These are phyloP conservation scores for Lerista edwardsae DNA, from an alignment of 2,797 vertebrate genomes.

Conservation along the genomic window DNA sequence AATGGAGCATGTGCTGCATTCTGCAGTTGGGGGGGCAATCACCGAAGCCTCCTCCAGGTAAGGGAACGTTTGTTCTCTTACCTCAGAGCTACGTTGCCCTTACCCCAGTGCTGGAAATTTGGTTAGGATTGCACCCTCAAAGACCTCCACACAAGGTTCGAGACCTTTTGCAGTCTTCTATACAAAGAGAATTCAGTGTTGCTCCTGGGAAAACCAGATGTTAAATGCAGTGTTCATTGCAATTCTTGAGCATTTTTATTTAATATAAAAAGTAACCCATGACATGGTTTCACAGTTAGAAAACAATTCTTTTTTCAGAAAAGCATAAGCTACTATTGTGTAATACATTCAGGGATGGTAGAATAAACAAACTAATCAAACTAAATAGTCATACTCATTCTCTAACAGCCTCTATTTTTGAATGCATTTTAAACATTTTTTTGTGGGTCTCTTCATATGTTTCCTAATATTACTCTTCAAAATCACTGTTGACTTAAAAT, in stretches of 20 bases:
- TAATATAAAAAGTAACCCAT: neutral
- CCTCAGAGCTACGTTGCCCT: too few relatives aligned
- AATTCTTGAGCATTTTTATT: too few relatives aligned
- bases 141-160: neutral
- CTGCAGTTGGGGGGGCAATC: too few relatives aligned
- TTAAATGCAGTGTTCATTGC: neutral
- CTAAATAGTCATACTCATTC: neutral
- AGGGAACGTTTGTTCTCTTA: too few relatives aligned
- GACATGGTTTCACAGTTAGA: neutral
- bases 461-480: neutral
- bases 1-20: too few relatives aligned
- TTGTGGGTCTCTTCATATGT: neutral
- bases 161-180: neutral
- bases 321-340: neutral
- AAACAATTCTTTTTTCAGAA: neutral
- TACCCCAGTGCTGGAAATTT: too few relatives aligned
- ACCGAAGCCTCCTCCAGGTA: too few relatives aligned
- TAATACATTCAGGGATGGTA: neutral
- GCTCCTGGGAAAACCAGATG: neutral
- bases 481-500: neutral
- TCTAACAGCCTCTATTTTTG: neutral
- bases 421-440: conserved; percentile 6
- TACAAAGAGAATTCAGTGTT: neutral
- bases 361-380: conserved; percentile 1
- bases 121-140: too few relatives aligned